Evolutionary conservation across 2,797 vertebrate species (phyloP).

Genomic region (Gobio occitaniae): DNA sequence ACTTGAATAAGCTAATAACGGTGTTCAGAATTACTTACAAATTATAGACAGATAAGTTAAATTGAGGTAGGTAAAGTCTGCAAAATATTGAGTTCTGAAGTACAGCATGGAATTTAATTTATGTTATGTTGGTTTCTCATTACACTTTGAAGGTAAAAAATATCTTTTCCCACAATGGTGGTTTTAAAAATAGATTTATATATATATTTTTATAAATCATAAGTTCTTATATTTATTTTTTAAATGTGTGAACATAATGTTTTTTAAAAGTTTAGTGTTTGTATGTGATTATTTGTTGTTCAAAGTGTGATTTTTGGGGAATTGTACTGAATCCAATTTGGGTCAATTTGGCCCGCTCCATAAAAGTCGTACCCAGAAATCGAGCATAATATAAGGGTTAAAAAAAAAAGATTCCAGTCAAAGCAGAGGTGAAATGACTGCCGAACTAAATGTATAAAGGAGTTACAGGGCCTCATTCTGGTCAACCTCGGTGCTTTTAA

Average conservation of each 20-base stretch:
- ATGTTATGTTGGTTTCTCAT: not conserved
- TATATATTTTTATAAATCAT: too few species aligned
- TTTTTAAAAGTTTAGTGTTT: too few species aligned
- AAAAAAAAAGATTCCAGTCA: not conserved
- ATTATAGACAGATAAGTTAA: not conserved
- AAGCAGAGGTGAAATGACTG: not conserved
- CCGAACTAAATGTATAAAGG: not conserved
- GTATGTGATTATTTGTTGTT: not conserved
- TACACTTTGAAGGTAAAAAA: not conserved
- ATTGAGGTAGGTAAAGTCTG: not conserved
- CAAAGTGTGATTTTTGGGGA: not conserved
- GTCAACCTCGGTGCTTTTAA: conserved; percentile 22
- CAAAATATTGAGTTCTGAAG: not conserved
- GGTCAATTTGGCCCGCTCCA: not conserved
- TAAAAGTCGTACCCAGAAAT: not conserved
- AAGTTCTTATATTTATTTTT: too few species aligned
- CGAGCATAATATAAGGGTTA: not conserved
- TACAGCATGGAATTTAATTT: not conserved
- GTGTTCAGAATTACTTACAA: not conserved
- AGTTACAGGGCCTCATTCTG: conserved; percentile 1
- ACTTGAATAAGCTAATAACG: not conserved
- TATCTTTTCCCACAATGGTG: not conserved
- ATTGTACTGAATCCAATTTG: not conserved
- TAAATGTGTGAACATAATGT: too few species aligned
- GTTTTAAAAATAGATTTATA: too few species aligned